A percentile compares a stretch with the other conserved stretches of the same genome.
Conservation (phyloP, 2,797 vertebrate genomes). For the Tenualosa ilisha region DNA sequence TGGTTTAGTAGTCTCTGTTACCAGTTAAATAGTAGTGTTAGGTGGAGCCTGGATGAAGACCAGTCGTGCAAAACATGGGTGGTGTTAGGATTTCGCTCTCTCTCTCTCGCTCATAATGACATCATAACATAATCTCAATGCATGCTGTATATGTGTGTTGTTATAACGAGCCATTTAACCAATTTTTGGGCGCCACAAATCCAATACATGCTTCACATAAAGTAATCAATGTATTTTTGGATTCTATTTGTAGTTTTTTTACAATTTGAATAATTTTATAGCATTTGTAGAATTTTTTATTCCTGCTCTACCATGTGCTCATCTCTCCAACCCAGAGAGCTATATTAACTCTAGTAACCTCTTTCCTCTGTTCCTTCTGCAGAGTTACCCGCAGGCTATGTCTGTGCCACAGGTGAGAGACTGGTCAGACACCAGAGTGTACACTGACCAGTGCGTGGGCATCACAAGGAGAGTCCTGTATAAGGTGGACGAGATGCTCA, state of each 20-base stretch:
- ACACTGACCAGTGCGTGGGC: slow-evolving; percentile 25
- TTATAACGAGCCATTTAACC: no score
- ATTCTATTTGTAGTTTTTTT: no score
- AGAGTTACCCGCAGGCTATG: neutral
- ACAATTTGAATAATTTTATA: no score
- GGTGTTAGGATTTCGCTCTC: neutral
- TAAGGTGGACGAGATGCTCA: slow-evolving; percentile 6
- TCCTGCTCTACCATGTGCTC: no score
- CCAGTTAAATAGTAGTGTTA: neutral
- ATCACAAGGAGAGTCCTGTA: neutral
- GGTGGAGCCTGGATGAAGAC: neutral
- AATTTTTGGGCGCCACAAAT: no score
- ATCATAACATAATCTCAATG: no score
- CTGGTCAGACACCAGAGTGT: slow-evolving; percentile 12
- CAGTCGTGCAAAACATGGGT: neutral
- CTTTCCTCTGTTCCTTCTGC: neutral
- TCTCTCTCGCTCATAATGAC: neutral
- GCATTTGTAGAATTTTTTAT: no score
- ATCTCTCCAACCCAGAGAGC: neutral
- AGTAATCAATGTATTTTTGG: no score
- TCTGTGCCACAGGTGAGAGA: neutral
- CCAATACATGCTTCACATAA: no score
- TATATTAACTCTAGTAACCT: neutral
- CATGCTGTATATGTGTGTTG: no score
- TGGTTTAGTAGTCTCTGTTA: neutral